Evolutionary conservation across 2,888 invertebrate species (phyloP).

Genomic region (Diachrysia chrysitis): DNA sequence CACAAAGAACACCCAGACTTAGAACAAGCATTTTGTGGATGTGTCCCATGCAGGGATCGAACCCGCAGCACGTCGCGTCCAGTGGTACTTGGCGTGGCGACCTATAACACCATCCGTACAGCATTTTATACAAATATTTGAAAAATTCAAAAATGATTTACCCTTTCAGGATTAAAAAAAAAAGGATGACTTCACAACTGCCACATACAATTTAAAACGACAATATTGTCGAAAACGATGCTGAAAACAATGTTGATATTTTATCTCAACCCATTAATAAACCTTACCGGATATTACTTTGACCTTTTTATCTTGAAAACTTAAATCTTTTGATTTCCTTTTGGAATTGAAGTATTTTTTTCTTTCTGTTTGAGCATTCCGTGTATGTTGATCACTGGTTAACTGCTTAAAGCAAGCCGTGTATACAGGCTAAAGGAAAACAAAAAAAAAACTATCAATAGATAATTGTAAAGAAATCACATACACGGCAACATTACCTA

Average conservation of each 20-base stretch:
- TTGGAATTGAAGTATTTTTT: conserved; percentile 10
- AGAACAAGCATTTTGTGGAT: too few species aligned
- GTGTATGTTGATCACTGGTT: too few species aligned
- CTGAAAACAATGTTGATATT: conserved; percentile 18
- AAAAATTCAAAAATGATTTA: neutral
- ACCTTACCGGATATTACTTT: conserved; percentile 28
- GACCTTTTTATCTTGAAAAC: conserved; percentile 20
- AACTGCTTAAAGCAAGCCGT: too few species aligned
- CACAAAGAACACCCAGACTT: too few species aligned
- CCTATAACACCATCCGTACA: too few species aligned
- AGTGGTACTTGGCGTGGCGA: too few species aligned
- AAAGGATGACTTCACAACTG: neutral
- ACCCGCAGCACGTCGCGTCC: too few species aligned
- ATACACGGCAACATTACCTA: too few species aligned
- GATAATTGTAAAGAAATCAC: too few species aligned
- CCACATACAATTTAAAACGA: conserved; percentile 20
- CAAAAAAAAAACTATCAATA: too few species aligned
- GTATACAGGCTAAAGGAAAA: too few species aligned
- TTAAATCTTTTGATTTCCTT: conserved; percentile 17
- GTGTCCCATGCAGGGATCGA: too few species aligned
- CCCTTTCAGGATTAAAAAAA: conserved; percentile 9
- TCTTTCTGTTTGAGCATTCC: neutral
- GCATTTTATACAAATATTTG: conserved; percentile 1
- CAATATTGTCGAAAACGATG: neutral
- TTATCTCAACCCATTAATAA: conserved; percentile 37